Conservation (phyloP, 2,113 vertebrate species). For the Aegypius monachus region DNA sequence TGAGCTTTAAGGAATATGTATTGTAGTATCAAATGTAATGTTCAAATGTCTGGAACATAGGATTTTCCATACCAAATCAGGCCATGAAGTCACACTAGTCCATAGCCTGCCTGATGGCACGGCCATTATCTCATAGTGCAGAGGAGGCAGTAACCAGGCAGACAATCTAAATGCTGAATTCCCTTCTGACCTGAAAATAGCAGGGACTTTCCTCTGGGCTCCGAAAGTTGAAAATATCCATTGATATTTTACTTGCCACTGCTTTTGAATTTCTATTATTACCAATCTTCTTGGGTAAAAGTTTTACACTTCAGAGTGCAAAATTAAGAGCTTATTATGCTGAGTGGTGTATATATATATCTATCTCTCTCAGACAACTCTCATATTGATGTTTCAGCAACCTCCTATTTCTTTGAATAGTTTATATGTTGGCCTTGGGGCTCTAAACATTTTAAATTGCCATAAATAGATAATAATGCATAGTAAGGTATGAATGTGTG, state of each 20-base stretch:
- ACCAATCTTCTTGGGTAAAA: neutral
- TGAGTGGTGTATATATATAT: rapidly evolving
- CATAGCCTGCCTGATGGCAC: neutral
- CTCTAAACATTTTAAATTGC: neutral
- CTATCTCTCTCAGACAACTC: neutral
- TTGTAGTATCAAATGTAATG: neutral
- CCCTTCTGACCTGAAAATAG: neutral
- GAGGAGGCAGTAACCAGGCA: neutral
- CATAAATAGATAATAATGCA: neutral
- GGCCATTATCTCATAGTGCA: neutral
- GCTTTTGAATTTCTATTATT: neutral
- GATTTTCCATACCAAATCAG: neutral
- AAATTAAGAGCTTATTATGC: neutral
- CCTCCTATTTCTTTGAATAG: neutral
- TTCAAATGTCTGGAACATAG: constrained; percentile 12
- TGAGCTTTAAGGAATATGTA: neutral
- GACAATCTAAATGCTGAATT: neutral
- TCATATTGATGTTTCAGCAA: neutral
- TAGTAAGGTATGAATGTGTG: neutral
- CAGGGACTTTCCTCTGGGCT: neutral
- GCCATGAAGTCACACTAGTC: neutral
- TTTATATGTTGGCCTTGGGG: neutral
- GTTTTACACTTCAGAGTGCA: neutral
- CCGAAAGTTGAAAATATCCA: neutral
- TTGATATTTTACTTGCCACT: neutral